phyloP scores from a whole-genome alignment of 2,888 invertebrate genomes.

The Scaptomyza caliginosa region DNA sequence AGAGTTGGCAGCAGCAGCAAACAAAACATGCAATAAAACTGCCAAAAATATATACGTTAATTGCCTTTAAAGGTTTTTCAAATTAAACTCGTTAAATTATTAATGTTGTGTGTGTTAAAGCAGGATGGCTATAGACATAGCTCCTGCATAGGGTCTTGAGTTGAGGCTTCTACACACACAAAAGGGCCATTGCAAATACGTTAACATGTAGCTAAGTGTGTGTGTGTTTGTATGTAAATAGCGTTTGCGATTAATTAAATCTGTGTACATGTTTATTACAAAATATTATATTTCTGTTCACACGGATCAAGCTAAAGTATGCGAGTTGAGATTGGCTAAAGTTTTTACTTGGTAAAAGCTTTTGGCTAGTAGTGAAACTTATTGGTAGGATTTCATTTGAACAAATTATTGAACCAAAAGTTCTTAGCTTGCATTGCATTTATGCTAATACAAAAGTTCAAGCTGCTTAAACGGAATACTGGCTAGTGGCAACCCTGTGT shows the following conservation, averaged over 20 bases:
- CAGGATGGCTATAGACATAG: constrained; percentile 38
- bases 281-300: constrained; percentile 69
- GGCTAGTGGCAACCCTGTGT: constrained; percentile 25
- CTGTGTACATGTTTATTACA: constrained; percentile 73
- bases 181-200: constrained; percentile 30
- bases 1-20: constrained; percentile 10
- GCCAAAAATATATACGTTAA: constrained; percentile 78
- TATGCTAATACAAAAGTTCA: no score
- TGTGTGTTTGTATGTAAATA: constrained; percentile 48
- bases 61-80: constrained; percentile 79
- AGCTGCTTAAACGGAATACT: constrained; percentile 19
- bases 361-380: no score
- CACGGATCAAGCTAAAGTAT: constrained; percentile 25
- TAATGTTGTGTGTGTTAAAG: constrained; percentile 40
- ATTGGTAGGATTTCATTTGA: no score
- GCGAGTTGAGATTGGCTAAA: no score
- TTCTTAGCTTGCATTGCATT: not conserved
- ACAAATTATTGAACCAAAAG: no score
- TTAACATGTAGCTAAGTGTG: not conserved
- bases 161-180: constrained; percentile 7
- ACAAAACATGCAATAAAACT: constrained; percentile 69
- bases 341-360: no score
- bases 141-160: constrained; percentile 32
- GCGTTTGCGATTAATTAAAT: constrained; percentile 78
- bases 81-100: constrained; percentile 76